phyloP scores from a whole-genome alignment of 2,113 vertebrate genomes.

The Brienomyrus longianalis region DNA sequence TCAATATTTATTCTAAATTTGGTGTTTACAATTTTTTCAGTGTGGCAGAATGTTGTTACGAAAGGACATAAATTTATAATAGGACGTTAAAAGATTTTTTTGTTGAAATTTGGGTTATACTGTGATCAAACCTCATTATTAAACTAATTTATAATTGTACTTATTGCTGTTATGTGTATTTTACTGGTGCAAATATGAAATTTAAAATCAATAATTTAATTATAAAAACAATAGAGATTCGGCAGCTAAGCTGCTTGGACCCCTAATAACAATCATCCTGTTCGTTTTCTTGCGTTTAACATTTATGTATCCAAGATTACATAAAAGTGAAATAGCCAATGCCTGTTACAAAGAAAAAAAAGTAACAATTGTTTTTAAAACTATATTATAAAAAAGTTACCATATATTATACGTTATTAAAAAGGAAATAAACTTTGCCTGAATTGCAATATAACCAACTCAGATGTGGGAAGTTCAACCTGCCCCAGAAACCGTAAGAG shows the following conservation, averaged over 20 bases:
- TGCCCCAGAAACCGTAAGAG: not conserved
- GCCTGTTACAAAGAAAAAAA: not conserved
- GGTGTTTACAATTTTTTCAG: not conserved
- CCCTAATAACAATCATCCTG: not conserved
- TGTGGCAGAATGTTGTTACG: too few relatives aligned
- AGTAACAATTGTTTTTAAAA: not conserved
- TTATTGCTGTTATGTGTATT: not conserved
- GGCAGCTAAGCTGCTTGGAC: not conserved
- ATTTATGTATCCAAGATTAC: not conserved
- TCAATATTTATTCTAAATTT: not conserved
- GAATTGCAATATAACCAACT: too few relatives aligned
- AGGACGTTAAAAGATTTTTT: not conserved
- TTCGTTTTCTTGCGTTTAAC: not conserved
- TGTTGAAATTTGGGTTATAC: not conserved
- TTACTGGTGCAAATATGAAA: not conserved
- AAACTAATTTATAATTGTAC: not conserved
- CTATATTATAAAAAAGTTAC: not conserved
- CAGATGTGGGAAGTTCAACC: not conserved
- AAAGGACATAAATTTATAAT: not conserved
- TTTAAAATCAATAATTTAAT: not conserved
- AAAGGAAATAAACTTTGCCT: not conserved
- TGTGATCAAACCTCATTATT: not conserved
- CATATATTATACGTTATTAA: not conserved
- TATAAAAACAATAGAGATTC: not conserved
- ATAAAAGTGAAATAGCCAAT: not conserved